These are phyloP conservation scores for Dryomyza anilis DNA, from an alignment of 2,888 invertebrate species.

Conservation along the genomic window DNA sequence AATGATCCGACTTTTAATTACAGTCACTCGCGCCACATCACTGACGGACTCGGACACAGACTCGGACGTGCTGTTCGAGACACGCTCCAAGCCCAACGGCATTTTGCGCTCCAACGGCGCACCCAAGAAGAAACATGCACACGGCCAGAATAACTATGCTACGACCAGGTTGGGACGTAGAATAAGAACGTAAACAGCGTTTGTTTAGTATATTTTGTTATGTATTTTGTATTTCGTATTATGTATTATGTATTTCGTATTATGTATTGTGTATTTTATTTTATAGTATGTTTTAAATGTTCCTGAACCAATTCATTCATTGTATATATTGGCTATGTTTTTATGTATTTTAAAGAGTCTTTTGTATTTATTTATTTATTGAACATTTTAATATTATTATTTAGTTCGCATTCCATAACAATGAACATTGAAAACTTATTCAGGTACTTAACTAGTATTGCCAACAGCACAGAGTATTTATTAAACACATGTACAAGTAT, in stretches of 20 bases:
- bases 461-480: not conserved
- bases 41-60: constrained; percentile 81
- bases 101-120: constrained; percentile 45
- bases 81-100: constrained; percentile 62
- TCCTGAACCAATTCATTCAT: not conserved
- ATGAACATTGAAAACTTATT: not conserved
- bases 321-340: constrained; percentile 1
- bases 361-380: not conserved
- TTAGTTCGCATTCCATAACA: not conserved
- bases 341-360: not conserved
- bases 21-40: constrained; percentile 62
- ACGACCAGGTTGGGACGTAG: constrained; percentile 57
- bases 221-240: not conserved
- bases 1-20: constrained; percentile 3
- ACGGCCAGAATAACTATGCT: constrained; percentile 47
- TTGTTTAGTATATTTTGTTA: not conserved
- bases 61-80: constrained; percentile 84
- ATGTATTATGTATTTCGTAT: not conserved
- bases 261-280: not conserved
- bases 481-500: not conserved
- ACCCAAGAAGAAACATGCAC: constrained; percentile 44
- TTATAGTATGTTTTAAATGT: constrained; percentile 1
- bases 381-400: not conserved
- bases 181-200: constrained; percentile 55
- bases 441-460: not conserved